Evolutionary conservation across 2,888 invertebrate genomes (phyloP).

Genomic region (Erynnis tages): DNA sequence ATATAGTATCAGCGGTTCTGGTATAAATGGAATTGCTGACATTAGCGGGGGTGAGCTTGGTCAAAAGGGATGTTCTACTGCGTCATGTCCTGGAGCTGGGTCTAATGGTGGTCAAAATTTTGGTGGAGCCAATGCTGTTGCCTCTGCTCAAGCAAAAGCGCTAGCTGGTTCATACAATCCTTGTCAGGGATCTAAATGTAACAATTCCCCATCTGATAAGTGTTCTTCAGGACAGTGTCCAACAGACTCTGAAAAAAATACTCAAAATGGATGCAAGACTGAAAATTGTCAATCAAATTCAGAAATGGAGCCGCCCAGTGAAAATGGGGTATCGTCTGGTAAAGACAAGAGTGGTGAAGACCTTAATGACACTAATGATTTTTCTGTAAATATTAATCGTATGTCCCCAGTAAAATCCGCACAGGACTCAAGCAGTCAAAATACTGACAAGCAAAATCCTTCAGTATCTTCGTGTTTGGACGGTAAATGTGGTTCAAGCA

Average conservation of each 20-base stretch:
- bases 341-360: not conserved
- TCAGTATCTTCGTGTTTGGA: conserved; percentile 32
- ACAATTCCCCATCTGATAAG: conserved; percentile 18
- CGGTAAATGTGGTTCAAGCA: conserved; percentile 33
- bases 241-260: conserved; percentile 25
- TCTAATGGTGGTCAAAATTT: conserved; percentile 33
- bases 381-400: conserved; percentile 20
- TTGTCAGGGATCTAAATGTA: conserved; percentile 49
- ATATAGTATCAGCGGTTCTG: conserved; percentile 55
- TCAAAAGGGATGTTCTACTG: conserved; percentile 28
- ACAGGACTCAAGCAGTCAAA: conserved; percentile 17
- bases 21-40: conserved; percentile 31
- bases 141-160: conserved; percentile 32
- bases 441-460: conserved; percentile 23
- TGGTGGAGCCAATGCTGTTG: conserved; percentile 33
- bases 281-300: conserved; percentile 12
- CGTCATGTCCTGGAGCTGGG: conserved; percentile 39
- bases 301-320: conserved; percentile 1
- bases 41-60: conserved; percentile 24
- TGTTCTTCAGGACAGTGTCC: conserved; percentile 25
- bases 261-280: conserved; percentile 2
- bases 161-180: conserved; percentile 27
- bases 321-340: conserved; percentile 15
- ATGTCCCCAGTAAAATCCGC: conserved; percentile 9
- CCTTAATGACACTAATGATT: conserved; percentile 11